A percentile compares a stretch with the other conserved stretches of the same genome.
These are phyloP conservation scores for Phaetusa simplex DNA, from an alignment of 2,113 vertebrate species.

Conservation along the genomic window DNA sequence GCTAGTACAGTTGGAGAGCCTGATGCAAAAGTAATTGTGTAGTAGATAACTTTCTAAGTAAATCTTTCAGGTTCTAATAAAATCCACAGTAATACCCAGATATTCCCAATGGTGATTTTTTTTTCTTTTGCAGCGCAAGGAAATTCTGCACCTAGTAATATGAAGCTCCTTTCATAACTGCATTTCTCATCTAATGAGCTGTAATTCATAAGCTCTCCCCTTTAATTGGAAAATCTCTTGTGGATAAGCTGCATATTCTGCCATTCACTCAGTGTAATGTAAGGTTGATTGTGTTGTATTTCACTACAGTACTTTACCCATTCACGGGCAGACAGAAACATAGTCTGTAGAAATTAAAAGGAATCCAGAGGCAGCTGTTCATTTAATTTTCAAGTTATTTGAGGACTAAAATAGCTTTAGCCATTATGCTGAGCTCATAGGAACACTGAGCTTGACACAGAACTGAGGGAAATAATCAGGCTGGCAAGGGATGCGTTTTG, in stretches of 20 bases:
- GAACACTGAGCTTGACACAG: neutral
- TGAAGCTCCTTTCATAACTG: slow-evolving; percentile 37
- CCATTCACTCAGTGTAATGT: slow-evolving; percentile 37
- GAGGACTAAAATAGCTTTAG: slow-evolving; percentile 35
- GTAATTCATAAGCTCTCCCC: slow-evolving; percentile 44
- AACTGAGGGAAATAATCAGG: neutral
- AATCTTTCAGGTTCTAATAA: neutral
- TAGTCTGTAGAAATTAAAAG: slow-evolving; percentile 38
- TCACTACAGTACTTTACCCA: neutral
- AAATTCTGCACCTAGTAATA: slow-evolving; percentile 25
- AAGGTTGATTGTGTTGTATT: slow-evolving; percentile 28
- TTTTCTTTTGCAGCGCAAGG: neutral
- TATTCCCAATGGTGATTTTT: slow-evolving; percentile 8
- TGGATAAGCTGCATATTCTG: slow-evolving; percentile 41
- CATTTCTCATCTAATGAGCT: slow-evolving; percentile 52
- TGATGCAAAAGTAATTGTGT: neutral
- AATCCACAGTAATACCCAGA: neutral
- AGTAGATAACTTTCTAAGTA: neutral
- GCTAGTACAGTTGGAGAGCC: neutral
- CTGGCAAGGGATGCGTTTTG: neutral
- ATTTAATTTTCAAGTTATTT: slow-evolving; percentile 57
- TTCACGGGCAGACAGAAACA: neutral
- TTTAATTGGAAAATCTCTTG: slow-evolving; percentile 63
- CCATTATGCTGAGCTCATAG: neutral
- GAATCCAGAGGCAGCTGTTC: slow-evolving; percentile 41